Evolutionary conservation across 37 sponge, comb jelly and placozoan species (phyloP).

Genomic region (Eunapius fragilis): DNA sequence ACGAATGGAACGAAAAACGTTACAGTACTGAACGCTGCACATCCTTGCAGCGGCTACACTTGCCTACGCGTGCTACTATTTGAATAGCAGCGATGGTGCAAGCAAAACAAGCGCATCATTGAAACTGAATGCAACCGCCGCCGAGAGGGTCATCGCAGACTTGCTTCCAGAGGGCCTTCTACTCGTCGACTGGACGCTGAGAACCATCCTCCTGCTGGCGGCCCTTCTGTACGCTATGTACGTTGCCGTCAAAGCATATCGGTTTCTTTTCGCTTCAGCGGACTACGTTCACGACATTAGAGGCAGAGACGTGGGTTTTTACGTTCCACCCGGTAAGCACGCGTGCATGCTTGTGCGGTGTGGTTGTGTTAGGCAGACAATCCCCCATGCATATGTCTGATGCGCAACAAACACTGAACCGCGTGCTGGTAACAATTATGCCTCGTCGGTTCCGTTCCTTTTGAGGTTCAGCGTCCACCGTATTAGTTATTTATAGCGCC

Average conservation of each 20-base stretch:
- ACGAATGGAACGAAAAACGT: neutral
- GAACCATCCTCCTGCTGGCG: neutral
- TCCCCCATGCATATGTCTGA: too few species aligned
- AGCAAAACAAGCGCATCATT: neutral
- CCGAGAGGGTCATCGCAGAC: neutral
- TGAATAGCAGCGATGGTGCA: neutral
- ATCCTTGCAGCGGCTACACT: neutral
- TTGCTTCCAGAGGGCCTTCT: neutral
- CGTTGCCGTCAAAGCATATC: neutral
- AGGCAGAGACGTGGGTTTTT: neutral
- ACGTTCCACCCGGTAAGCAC: neutral
- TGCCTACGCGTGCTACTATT: neutral
- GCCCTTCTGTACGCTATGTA: neutral
- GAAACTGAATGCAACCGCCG: neutral
- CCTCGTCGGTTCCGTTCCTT: too few species aligned
- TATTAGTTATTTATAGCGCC: too few species aligned
- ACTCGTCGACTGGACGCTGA: neutral
- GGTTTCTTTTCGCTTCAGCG: neutral
- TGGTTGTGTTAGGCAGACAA: too few species aligned
- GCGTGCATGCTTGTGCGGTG: too few species aligned
- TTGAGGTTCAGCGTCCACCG: too few species aligned
- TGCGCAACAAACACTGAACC: too few species aligned
- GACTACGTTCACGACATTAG: neutral
- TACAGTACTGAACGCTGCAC: neutral
- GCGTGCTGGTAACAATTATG: too few species aligned